These are phyloP conservation scores for Syngnathus scovelli DNA, from an alignment of 2,113 vertebrate species.

Conservation along the genomic window DNA sequence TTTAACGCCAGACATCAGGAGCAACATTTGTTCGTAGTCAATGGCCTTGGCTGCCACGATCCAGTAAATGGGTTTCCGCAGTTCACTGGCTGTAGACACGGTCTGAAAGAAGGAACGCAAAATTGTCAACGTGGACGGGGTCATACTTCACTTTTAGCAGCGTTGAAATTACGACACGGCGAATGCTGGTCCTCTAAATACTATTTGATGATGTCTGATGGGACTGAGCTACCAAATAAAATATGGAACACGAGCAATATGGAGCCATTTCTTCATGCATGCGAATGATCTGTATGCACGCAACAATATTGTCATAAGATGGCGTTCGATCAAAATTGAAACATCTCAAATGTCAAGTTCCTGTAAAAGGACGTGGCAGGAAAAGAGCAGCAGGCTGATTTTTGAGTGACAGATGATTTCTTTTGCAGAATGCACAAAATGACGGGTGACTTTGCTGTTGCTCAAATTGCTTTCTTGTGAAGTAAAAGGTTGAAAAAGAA, in stretches of 20 bases:
- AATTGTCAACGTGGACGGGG: too few relatives aligned
- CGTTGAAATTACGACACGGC: too few relatives aligned
- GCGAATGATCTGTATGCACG: neutral
- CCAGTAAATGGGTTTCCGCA: slow-evolving; percentile 98
- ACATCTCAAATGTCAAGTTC: slow-evolving; percentile 37
- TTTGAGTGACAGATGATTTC: slow-evolving; percentile 10
- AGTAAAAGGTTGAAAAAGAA: slow-evolving; percentile 2
- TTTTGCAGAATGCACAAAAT: neutral
- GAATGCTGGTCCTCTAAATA: too few relatives aligned
- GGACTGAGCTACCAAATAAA: too few relatives aligned
- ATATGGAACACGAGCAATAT: neutral
- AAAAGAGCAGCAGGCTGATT: neutral
- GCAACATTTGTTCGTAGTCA: slow-evolving; percentile 95
- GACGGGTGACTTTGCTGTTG: neutral
- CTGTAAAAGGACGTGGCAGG: neutral
- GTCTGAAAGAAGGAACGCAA: slow-evolving; percentile 71
- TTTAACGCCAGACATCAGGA: slow-evolving; percentile 92
- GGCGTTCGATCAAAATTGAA: slow-evolving; percentile 28
- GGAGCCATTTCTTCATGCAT: neutral
- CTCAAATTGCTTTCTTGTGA: slow-evolving; percentile 5
- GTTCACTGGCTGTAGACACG: slow-evolving; percentile 92
- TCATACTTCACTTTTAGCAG: too few relatives aligned
- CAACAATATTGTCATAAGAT: slow-evolving; percentile 15
- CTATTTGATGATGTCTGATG: too few relatives aligned
- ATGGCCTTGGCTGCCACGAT: slow-evolving; percentile 97